A percentile compares a stretch with the other conserved stretches of the same genome.
phyloP scores from a whole-genome alignment of 2,797 vertebrate genomes.

The Tadarida brasiliensis region DNA sequence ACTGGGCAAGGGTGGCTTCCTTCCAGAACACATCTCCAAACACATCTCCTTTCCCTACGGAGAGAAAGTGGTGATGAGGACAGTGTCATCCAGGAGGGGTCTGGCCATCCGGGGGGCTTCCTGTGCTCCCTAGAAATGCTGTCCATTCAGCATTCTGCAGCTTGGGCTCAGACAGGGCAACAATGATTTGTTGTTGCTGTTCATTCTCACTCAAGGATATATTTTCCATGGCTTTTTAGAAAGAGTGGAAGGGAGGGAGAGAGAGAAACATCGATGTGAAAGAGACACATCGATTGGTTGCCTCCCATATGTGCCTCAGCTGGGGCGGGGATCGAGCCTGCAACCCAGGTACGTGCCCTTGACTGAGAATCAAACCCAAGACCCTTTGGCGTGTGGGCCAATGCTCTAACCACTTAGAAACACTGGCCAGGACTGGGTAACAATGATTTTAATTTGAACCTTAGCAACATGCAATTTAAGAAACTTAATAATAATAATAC shows the following conservation, averaged over 20 bases:
- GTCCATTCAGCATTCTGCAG: not conserved
- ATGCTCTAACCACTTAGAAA: too few relatives aligned
- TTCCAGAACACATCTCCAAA: slow-evolving; percentile 99
- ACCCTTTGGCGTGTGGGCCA: too few relatives aligned
- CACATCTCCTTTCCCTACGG: slow-evolving; percentile 97
- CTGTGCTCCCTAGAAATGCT: not conserved
- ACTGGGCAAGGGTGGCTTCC: slow-evolving; percentile 96
- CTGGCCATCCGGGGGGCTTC: not conserved
- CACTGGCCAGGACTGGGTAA: not conserved
- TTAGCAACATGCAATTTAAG: not conserved
- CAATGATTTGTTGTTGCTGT: not conserved
- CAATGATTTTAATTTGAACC: not conserved
- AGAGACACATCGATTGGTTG: too few relatives aligned
- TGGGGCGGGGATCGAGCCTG: too few relatives aligned
- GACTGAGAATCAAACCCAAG: too few relatives aligned
- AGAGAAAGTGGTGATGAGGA: slow-evolving; percentile 50
- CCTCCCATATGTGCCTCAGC: too few relatives aligned
- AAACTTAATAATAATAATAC: not conserved
- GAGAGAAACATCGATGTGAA: too few relatives aligned
- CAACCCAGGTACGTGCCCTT: too few relatives aligned
- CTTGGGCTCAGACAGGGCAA: slow-evolving; percentile 4
- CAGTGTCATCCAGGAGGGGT: not conserved
- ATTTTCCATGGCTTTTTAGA: too few relatives aligned
- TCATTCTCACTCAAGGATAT: too few relatives aligned
- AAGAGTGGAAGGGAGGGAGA: too few relatives aligned